Base-by-base conservation (phyloP, 2,113 vertebrate species). In the Austrofundulus limnaeus region DNA sequence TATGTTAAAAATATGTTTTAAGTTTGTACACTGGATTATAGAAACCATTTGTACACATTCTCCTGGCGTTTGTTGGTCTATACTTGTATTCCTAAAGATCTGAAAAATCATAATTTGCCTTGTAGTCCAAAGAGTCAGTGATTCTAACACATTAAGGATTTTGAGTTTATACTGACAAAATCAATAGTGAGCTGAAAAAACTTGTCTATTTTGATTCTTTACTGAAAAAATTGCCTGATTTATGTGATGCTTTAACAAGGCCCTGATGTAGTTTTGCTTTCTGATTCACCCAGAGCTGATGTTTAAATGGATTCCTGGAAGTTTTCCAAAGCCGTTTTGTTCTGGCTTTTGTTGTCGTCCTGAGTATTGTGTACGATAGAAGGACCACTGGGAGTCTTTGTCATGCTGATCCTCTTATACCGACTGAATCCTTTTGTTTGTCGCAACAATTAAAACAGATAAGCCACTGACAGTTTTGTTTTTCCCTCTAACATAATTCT, bases 391-490 rank as follows among this genome's bases (percentile, higher is more conserved):
- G 82, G 81, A 83, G 68, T 80, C 68, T 82, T 77, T 83, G 76
- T 83, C 81, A 77, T 69, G 24, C 69, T 86, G 78, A 85, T 89
- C 85, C 83, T 87, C 85, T 84, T 76, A 80, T n/a, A 62, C 41
- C 28, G 67, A 61, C 78, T 80, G 70, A 39, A 48, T 86, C 62
- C 63, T 83, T 34, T 84, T 88, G 80, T 87, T 83, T 81, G 71
- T 85, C 76, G 78, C 80, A 81, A 89, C 85, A 89, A 86, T 84
- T 88, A 85, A 85, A 88, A 87, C 71, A 56, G 66, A 86, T 81
- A 85, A 85, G 75, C 83, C 73, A 61, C 20, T 14, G 34, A 66
- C 66, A 74, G 76, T 70, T 75, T 56, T 80, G 2, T 81, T 62
- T 75, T 45, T 42, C 50, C 56, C 64, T 61, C 51, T 46, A 70